These are phyloP conservation scores for Diaperis boleti DNA, from an alignment of 2,888 invertebrate genomes.

Conservation along the genomic window DNA sequence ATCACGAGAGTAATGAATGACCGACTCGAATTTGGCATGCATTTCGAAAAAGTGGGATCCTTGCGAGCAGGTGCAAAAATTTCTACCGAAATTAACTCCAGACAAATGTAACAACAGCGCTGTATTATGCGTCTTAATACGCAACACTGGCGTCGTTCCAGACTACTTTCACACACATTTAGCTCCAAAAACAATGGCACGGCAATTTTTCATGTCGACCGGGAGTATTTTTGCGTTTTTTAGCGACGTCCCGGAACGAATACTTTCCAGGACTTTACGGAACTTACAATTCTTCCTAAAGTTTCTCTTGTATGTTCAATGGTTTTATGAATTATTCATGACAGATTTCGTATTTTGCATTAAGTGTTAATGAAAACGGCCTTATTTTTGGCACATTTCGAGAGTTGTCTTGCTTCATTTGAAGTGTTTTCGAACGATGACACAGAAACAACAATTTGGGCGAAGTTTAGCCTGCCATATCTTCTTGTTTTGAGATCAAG, in stretches of 20 bases:
- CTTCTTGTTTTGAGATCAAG: too few relatives aligned
- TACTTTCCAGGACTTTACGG: slow-evolving; percentile 6
- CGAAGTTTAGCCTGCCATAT: too few relatives aligned
- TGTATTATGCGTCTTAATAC: slow-evolving; percentile 15
- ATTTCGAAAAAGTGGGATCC: slow-evolving; percentile 2
- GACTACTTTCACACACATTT: slow-evolving; percentile 27
- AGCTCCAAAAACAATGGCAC: slow-evolving; percentile 19
- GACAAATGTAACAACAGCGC: slow-evolving; percentile 22
- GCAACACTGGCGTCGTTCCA: slow-evolving; percentile 21
- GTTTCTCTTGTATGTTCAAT: slow-evolving; percentile 24
- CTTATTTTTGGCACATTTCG: too few relatives aligned
- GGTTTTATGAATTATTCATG: slow-evolving; percentile 29
- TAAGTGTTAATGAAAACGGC: too few relatives aligned
- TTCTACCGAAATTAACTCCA: slow-evolving; percentile 4
- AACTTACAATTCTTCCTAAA: slow-evolving; percentile 3
- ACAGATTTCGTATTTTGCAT: too few relatives aligned
- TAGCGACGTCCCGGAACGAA: slow-evolving; percentile 5
- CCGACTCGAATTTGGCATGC: slow-evolving; percentile 1
- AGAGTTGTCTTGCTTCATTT: too few relatives aligned
- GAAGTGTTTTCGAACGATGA: too few relatives aligned
- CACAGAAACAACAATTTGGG: too few relatives aligned
- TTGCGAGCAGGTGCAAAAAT: slow-evolving; percentile 14
- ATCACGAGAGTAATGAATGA: slow-evolving; percentile 6
- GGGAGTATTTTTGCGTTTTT: slow-evolving; percentile 15
- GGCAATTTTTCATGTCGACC: slow-evolving; percentile 9